Conservation (phyloP, 2,888 invertebrate genomes). For the Patella caerulea region DNA sequence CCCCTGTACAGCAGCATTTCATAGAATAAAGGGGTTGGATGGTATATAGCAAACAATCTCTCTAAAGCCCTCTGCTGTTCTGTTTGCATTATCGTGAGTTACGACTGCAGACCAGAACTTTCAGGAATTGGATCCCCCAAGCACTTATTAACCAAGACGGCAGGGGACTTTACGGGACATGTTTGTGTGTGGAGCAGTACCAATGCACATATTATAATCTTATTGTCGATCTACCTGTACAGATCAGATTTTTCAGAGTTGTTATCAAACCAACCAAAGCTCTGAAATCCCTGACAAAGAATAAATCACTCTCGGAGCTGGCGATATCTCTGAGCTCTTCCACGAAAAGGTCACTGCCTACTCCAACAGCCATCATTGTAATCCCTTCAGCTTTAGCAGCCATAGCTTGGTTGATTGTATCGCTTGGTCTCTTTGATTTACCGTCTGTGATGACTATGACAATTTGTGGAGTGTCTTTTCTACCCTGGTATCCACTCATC, state of each 20-base stretch:
- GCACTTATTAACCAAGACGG: too few species aligned
- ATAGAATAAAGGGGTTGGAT: too few species aligned
- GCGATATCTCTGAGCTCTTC: slow-evolving; percentile 56
- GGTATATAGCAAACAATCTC: too few species aligned
- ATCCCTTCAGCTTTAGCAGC: slow-evolving; percentile 47
- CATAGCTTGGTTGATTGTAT: slow-evolving; percentile 48
- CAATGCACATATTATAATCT: neutral
- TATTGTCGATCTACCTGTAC: slow-evolving; percentile 43
- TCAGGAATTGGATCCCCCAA: too few species aligned
- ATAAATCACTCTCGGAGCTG: slow-evolving; percentile 45
- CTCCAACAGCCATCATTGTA: slow-evolving; percentile 57
- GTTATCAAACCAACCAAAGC: slow-evolving; percentile 49
- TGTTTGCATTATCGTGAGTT: too few species aligned
- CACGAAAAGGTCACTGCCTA: slow-evolving; percentile 45
- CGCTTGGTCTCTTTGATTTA: slow-evolving; percentile 47
- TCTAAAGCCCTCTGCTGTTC: too few species aligned
- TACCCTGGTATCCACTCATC: slow-evolving; percentile 41
- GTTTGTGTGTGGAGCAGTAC: too few species aligned
- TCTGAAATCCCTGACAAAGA: slow-evolving; percentile 53
- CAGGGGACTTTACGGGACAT: too few species aligned
- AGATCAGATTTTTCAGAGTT: slow-evolving; percentile 53
- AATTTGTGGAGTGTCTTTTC: slow-evolving; percentile 46
- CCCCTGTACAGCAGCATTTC: too few species aligned
- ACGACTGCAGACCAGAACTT: too few species aligned
- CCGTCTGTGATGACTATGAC: slow-evolving; percentile 60